phyloP scores from a whole-genome alignment of 1,140 invertebrate genomes.

The Drosophila biarmipes region DNA sequence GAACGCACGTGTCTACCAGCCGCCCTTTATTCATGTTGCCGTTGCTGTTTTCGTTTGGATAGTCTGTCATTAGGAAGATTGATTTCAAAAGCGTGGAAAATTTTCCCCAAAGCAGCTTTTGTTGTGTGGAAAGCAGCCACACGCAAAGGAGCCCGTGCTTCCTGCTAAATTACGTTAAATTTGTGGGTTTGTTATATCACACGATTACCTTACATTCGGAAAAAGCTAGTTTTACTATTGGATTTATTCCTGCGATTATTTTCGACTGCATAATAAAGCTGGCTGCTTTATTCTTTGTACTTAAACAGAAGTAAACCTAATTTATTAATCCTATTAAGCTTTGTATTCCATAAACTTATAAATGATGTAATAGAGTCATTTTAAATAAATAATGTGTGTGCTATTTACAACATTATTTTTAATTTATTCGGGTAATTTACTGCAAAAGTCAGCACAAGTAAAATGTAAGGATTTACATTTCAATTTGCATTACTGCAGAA shows the following conservation, averaged over 20 bases:
- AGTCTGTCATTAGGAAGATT: slow-evolving; percentile 80
- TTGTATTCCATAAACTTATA: too few relatives aligned
- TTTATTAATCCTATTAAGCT: too few relatives aligned
- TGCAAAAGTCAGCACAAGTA: slow-evolving; percentile 1
- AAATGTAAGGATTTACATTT: slow-evolving; percentile 35
- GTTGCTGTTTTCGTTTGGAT: slow-evolving; percentile 16
- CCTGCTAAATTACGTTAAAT: not conserved
- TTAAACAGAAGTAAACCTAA: too few relatives aligned
- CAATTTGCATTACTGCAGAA: slow-evolving; percentile 42
- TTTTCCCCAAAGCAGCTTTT: slow-evolving; percentile 42
- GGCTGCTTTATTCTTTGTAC: too few relatives aligned
- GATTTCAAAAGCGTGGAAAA: slow-evolving; percentile 73
- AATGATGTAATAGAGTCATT: too few relatives aligned
- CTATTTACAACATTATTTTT: not conserved
- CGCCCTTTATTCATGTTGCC: slow-evolving; percentile 23
- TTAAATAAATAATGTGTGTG: not conserved
- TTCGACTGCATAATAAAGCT: too few relatives aligned
- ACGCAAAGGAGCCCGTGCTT: slow-evolving; percentile 37
- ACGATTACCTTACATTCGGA: not conserved
- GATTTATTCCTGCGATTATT: not conserved
- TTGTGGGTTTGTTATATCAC: slow-evolving; percentile 13
- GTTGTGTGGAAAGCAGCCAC: slow-evolving; percentile 40
- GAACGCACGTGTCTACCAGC: slow-evolving; percentile 74
- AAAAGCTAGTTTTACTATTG: not conserved
- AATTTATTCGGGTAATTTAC: not conserved